A percentile compares a stretch with the other conserved stretches of the same genome.
Evolutionary conservation across 2,797 vertebrate genomes (phyloP).

Genomic region (Silurus lanzhouensis): DNA sequence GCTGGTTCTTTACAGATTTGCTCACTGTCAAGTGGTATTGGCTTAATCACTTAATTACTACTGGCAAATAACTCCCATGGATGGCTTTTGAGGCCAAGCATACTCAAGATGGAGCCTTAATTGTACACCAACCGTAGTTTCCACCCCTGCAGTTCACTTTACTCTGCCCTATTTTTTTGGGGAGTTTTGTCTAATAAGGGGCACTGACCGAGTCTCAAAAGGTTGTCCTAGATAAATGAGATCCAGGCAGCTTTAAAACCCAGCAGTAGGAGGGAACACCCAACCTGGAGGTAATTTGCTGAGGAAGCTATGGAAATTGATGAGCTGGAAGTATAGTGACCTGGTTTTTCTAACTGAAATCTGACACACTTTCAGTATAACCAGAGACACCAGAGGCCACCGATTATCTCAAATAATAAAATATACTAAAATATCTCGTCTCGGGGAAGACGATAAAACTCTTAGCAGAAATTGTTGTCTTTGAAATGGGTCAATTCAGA

Average conservation of each 20-base stretch:
- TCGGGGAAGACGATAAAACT: neutral
- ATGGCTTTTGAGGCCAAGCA: constrained; percentile 34
- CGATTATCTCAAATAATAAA: constrained; percentile 30
- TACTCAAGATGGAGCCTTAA: constrained; percentile 42
- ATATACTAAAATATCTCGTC: neutral
- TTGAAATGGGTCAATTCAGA: constrained; percentile 16
- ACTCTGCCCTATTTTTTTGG: constrained; percentile 65
- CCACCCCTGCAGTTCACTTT: constrained; percentile 20
- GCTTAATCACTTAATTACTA: constrained; percentile 40
- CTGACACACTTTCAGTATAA: constrained; percentile 16
- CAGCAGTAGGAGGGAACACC: constrained; percentile 45
- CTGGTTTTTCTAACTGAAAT: constrained; percentile 51
- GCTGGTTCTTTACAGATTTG: constrained; percentile 4
- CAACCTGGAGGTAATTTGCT: constrained; percentile 46
- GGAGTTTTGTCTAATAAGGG: constrained; percentile 65
- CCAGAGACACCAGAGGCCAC: constrained; percentile 2
- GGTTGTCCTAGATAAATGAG: constrained; percentile 71
- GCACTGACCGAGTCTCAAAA: constrained; percentile 57
- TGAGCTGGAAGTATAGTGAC: constrained; percentile 64
- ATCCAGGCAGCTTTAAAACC: constrained; percentile 50
- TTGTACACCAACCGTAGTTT: constrained; percentile 35
- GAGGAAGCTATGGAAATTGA: constrained; percentile 61
- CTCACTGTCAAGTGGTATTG: constrained; percentile 17
- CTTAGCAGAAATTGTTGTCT: neutral
- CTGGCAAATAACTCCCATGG: constrained; percentile 6